Percentiles rank a stretch among this genome's conserved stretches.
phyloP scores from a whole-genome alignment of 2,888 invertebrate genomes.

The Cantharis lateralis region DNA sequence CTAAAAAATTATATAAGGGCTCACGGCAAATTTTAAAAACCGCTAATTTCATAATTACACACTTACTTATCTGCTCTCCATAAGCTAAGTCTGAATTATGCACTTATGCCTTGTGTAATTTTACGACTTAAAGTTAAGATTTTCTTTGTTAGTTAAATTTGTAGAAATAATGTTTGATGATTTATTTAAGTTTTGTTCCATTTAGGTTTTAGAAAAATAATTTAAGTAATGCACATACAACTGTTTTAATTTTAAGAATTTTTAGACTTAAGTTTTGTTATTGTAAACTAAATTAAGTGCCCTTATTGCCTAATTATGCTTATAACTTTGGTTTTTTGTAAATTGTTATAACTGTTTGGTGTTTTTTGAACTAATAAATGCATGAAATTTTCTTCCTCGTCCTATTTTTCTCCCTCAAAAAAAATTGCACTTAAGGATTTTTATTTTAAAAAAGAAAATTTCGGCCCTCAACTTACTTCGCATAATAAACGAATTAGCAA shows the following conservation, averaged over 20 bases:
- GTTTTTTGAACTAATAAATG: conserved; percentile 23
- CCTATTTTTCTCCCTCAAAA: neutral
- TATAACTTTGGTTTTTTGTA: conserved; percentile 18
- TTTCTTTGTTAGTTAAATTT: neutral
- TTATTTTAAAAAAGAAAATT: too few species aligned
- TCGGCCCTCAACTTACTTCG: neutral
- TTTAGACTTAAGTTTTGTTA: conserved; percentile 13
- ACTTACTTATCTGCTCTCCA: conserved; percentile 6
- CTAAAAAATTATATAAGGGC: neutral
- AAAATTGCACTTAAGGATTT: too few species aligned
- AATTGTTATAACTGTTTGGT: conserved; percentile 18
- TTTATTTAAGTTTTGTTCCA: conserved; percentile 12
- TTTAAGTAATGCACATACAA: conserved; percentile 52
- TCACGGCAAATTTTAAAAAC: neutral
- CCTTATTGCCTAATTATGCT: conserved; percentile 19
- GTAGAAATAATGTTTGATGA: neutral
- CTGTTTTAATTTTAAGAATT: conserved; percentile 41
- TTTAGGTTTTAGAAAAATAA: conserved; percentile 29
- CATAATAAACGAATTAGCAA: neutral
- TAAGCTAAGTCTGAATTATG: conserved; percentile 5
- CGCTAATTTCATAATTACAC: neutral
- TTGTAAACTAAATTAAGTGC: conserved; percentile 32
- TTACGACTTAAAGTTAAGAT: conserved; percentile 29
- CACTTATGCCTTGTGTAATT: conserved; percentile 7
- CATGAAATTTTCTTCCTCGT: neutral